These are phyloP conservation scores for Indicator indicator DNA, from an alignment of 2,113 vertebrate genomes.

Conservation along the genomic window DNA sequence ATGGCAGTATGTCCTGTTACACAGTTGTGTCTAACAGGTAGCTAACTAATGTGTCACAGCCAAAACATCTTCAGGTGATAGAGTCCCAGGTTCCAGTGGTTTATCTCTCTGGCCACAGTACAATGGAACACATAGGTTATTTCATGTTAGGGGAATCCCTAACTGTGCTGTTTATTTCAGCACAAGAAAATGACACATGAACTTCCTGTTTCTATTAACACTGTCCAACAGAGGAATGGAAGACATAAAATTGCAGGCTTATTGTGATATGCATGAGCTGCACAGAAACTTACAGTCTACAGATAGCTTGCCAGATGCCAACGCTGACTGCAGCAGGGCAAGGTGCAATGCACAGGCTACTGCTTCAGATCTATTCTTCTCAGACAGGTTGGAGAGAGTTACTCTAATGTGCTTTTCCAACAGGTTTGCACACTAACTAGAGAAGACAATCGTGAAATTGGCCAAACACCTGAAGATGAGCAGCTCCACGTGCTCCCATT, in stretches of 20 bases:
- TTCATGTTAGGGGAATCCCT: background rate
- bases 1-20: background rate
- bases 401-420: background rate
- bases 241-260: background rate
- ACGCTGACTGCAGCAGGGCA: background rate
- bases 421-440: constrained; percentile 96
- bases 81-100: background rate
- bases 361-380: background rate
- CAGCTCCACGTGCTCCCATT: constrained; percentile 96
- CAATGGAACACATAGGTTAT: background rate
- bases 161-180: background rate
- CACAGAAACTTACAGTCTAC: background rate
- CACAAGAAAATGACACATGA: background rate
- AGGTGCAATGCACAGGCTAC: background rate
- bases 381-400: background rate
- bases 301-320: background rate
- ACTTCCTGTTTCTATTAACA: background rate
- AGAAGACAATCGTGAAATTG: constrained; percentile 93
- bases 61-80: background rate
- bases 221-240: background rate
- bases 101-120: background rate
- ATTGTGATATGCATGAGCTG: background rate
- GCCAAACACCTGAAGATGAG: constrained; percentile 91
- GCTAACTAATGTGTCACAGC: background rate
- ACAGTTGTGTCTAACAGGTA: background rate